A percentile compares a stretch with the other conserved stretches of the same genome.
These are phyloP conservation scores for Zaprionus lineosus DNA, from an alignment of 2,888 invertebrate genomes.

Conservation along the genomic window DNA sequence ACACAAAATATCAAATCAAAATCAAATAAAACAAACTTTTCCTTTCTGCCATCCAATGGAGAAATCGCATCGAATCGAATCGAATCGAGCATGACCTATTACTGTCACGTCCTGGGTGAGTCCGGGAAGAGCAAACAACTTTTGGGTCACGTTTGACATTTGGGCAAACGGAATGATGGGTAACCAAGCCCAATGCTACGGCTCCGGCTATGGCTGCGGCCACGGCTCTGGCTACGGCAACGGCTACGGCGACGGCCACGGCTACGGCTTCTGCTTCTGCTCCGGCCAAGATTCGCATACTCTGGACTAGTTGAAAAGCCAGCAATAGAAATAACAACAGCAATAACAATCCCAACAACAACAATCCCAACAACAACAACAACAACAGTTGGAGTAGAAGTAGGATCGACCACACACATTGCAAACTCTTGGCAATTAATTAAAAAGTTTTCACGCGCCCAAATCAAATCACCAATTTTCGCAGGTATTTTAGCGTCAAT, in stretches of 20 bases:
- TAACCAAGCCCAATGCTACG: too few species aligned
- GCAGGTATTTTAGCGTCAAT: slow-evolving; percentile 67
- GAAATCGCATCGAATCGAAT: slow-evolving; percentile 29
- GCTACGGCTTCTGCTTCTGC: too few species aligned
- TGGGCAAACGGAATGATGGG: slow-evolving; percentile 46
- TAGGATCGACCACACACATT: slow-evolving; percentile 25
- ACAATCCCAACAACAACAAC: neutral
- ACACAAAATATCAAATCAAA: slow-evolving; percentile 68
- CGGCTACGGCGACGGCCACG: too few species aligned
- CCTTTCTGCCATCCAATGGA: slow-evolving; percentile 5
- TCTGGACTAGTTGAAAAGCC: neutral
- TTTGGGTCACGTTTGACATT: slow-evolving; percentile 71
- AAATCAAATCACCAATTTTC: slow-evolving; percentile 63
- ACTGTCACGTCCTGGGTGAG: slow-evolving; percentile 66
- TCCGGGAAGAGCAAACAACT: slow-evolving; percentile 52
- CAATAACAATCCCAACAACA: slow-evolving; percentile 12
- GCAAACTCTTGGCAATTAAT: slow-evolving; percentile 62
- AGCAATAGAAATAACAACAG: neutral
- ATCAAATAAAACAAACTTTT: slow-evolving; percentile 52
- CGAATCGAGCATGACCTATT: slow-evolving; percentile 66
- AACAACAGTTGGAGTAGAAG: slow-evolving; percentile 4
- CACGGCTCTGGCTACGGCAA: too few species aligned
- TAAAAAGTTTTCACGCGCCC: slow-evolving; percentile 68
- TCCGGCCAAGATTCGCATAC: slow-evolving; percentile 19
- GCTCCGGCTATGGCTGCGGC: too few species aligned